Conservation (phyloP, 2,113 vertebrate genomes). For the Dipodomys ordii region DNA sequence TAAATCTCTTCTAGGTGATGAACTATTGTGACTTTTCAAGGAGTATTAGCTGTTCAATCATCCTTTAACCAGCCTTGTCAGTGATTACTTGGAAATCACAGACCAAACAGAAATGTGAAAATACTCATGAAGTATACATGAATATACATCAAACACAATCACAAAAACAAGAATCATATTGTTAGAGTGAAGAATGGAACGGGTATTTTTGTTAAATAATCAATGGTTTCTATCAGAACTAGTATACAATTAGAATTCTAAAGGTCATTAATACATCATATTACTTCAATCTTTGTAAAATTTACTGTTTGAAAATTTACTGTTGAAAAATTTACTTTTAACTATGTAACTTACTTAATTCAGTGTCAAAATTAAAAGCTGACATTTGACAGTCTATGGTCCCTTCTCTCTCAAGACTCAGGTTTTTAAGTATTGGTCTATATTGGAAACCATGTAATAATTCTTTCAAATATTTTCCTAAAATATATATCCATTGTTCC, state of each 20-base stretch:
- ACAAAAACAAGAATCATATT: background rate
- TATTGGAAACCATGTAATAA: background rate
- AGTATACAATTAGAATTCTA: background rate
- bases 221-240: background rate
- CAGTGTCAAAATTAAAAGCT: too few species aligned
- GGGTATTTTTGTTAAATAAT: background rate
- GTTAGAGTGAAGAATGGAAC: background rate
- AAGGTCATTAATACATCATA: background rate
- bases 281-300: conserved; percentile 9
- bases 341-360: background rate
- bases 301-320: background rate
- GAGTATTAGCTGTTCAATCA: background rate
- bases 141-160: background rate
- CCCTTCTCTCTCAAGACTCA: background rate
- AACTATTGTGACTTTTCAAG: background rate
- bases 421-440: background rate
- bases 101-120: background rate
- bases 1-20: background rate
- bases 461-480: background rate
- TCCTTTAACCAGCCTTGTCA: background rate
- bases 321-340: background rate
- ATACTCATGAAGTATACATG: background rate
- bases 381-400: background rate
- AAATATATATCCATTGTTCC: background rate
- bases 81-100: too few species aligned